Percentiles rank a stretch among this genome's conserved stretches.
phyloP scores from a whole-genome alignment of 2,888 invertebrate genomes.

The Apamea sordens region DNA sequence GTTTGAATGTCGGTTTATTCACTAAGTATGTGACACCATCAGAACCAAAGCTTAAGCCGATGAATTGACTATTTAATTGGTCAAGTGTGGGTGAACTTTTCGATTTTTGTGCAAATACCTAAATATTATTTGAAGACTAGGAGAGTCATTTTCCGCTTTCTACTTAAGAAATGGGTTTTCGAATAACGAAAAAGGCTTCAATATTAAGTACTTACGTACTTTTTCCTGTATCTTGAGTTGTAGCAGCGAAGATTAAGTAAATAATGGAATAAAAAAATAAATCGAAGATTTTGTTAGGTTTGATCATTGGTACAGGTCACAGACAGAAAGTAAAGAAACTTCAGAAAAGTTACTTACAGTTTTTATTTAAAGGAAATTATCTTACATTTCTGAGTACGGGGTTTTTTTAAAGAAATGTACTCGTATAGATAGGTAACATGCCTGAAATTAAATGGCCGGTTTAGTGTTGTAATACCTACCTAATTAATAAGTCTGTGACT shows the following conservation, averaged over 20 bases:
- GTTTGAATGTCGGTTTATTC: not conserved
- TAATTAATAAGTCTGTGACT: not conserved
- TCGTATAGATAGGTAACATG: not conserved
- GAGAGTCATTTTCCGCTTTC: not conserved
- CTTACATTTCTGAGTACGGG: not conserved
- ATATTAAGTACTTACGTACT: constrained; percentile 20
- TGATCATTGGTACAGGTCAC: not conserved
- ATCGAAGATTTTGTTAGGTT: not conserved
- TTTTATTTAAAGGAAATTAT: not conserved
- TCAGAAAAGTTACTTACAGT: too few relatives aligned
- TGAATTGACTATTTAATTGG: not conserved
- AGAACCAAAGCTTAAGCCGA: not conserved
- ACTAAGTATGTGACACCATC: not conserved
- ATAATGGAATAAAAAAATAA: not conserved
- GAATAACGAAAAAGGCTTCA: constrained; percentile 27
- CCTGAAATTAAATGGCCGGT: not conserved
- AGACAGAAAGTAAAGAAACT: not conserved
- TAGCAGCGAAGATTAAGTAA: not conserved
- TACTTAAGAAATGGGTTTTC: constrained; percentile 17
- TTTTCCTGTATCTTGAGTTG: constrained; percentile 5
- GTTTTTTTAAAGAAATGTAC: not conserved
- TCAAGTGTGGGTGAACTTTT: not conserved
- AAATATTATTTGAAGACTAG: constrained; percentile 2
- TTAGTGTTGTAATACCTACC: not conserved
- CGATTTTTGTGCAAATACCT: not conserved